phyloP scores from a whole-genome alignment of 2,797 vertebrate species.

The Danio jaintianensis region DNA sequence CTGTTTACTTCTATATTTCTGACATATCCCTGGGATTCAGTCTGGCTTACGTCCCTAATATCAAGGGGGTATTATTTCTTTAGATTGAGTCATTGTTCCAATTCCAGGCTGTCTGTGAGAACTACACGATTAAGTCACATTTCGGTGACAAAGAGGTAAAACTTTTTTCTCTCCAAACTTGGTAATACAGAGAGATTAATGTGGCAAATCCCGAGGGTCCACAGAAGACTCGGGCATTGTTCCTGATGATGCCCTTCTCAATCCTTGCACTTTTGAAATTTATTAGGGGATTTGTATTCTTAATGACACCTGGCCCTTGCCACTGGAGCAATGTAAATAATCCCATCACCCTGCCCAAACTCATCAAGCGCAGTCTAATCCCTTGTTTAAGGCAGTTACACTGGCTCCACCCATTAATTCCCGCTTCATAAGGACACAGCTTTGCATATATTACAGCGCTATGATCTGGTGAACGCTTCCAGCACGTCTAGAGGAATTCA shows the following conservation, averaged over 20 bases:
- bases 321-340: constrained; percentile 83
- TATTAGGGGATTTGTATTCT: constrained; percentile 86
- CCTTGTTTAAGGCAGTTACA: constrained; percentile 87
- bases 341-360: constrained; percentile 80
- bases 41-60: constrained; percentile 67
- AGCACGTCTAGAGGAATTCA: constrained; percentile 70
- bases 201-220: constrained; percentile 67
- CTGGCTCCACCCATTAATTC: constrained; percentile 83
- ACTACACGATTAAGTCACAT: constrained; percentile 59
- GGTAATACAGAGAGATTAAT: constrained; percentile 72
- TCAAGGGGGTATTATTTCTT: constrained; percentile 71
- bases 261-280: constrained; percentile 73
- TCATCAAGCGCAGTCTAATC: constrained; percentile 83
- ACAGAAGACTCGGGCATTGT: constrained; percentile 76
- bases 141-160: constrained; percentile 66
- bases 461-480: constrained; percentile 72
- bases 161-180: constrained; percentile 68
- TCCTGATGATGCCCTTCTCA: constrained; percentile 65
- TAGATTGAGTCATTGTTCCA: constrained; percentile 69
- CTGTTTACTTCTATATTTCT: background rate
- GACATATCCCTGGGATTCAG: constrained; percentile 70
- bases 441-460: constrained; percentile 83
- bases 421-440: constrained; percentile 78
- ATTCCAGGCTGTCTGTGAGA: constrained; percentile 50
- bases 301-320: constrained; percentile 84